Conservation (phyloP, 2,797 vertebrate species). For the Mormyrops boulengeri region DNA sequence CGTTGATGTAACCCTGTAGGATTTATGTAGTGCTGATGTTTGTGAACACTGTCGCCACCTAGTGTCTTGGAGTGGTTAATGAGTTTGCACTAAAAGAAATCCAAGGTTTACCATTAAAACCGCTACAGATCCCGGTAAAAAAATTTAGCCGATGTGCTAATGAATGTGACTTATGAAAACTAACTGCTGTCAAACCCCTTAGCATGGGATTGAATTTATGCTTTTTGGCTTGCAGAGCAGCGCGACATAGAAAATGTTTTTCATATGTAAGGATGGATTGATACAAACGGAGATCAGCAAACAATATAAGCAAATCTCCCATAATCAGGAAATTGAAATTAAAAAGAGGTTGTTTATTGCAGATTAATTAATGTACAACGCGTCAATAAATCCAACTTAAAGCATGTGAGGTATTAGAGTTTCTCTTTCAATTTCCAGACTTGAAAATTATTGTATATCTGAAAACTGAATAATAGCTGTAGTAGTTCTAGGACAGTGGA, state of each 20-base stretch:
- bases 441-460: not conserved
- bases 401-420: not conserved
- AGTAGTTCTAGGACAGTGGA: not conserved
- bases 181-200: not conserved
- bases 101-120: not conserved
- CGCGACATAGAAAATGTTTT: not conserved
- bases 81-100: not conserved
- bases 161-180: not conserved
- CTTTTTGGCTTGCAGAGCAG: not conserved
- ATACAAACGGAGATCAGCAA: not conserved
- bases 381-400: not conserved
- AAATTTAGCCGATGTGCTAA: not conserved
- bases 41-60: conserved; percentile 8
- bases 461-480: not conserved
- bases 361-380: not conserved
- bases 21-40: not conserved
- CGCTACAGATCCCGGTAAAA: not conserved
- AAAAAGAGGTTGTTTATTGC: not conserved
- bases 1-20: not conserved
- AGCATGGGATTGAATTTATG: not conserved
- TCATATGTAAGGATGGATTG: not conserved
- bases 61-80: not conserved
- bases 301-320: not conserved
- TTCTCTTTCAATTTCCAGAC: not conserved
- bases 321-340: not conserved